Base-by-base conservation (phyloP, 2,888 invertebrate species). In the Sylvicola fuscatus region DNA sequence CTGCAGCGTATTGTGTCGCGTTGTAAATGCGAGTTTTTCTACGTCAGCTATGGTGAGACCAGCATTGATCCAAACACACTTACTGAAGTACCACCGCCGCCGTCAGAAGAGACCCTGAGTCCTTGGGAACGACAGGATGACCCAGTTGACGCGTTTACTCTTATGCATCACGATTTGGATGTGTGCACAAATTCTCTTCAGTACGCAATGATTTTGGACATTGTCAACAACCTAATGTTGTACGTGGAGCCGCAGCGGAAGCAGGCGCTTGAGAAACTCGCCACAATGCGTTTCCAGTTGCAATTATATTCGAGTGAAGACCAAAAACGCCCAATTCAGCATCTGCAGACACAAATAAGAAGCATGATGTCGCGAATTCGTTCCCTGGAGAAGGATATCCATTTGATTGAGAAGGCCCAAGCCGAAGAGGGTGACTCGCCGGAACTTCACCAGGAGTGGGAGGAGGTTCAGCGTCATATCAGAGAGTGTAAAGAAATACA, bases 1-100 rank as follows among this genome's bases (percentile, higher is more conserved):
- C 62, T 98, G 14, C 97, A 98, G 64, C 68, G 98, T 38, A 97
- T 98, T 44, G 95, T 97, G 11, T 93, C 93, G 0, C 70, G 93
- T 2, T 97, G 98, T 62, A 86, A 86, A 51, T 98, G 97, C 61
- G 95, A 97, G 64, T 92, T 98, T 61, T 93, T 90, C 64, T 98
- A 92, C 56, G 89, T 86, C 35, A 80, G 82, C 41, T 93, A 89
- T 52, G 92, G 92, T 35, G 86, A 87, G 50, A 78, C 75, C 36
- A 41, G 37, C 13, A 52, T 59, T 16, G 59, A 59, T 46, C 58
- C 58, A 1, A 54, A 50, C 34, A 61, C 61, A 3, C 54, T 74
- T 2, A 67, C 68, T 30, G 69, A 72, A 46, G 68, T 76, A 8
- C 78, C 79, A 8, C 72, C 75, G 3, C 74, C 75, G 1, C 79